A percentile compares a stretch with the other conserved stretches of the same genome.
Conservation (phyloP, 2,113 vertebrate genomes). For the Promerops cafer region DNA sequence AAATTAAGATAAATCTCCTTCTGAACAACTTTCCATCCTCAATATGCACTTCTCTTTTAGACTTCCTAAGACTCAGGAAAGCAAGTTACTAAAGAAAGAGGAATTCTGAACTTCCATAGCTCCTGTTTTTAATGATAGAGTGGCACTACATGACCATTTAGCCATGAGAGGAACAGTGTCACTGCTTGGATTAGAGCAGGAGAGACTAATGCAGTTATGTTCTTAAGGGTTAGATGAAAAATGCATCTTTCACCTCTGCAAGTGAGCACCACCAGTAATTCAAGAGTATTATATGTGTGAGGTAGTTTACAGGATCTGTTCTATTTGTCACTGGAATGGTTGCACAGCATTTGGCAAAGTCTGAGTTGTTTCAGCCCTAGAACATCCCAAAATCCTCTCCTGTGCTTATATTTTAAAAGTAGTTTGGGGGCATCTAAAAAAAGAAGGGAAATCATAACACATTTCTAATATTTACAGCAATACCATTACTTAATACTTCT, state of each 20-base stretch:
- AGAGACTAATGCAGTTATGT: conserved; percentile 51
- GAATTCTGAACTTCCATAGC: neutral
- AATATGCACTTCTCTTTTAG: neutral
- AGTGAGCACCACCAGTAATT: conserved; percentile 59
- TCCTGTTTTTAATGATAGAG: neutral
- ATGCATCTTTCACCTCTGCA: conserved; percentile 46
- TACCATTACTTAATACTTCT: neutral
- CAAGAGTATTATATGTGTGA: conserved; percentile 50
- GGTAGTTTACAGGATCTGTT: conserved; percentile 29
- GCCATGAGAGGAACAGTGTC: conserved; percentile 14
- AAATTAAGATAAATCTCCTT: neutral
- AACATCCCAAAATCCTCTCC: neutral
- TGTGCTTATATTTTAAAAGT: conserved; percentile 18
- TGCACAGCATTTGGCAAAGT: conserved; percentile 15
- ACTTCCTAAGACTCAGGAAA: neutral
- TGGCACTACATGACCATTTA: neutral
- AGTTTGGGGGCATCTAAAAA: neutral
- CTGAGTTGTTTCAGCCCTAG: conserved; percentile 9
- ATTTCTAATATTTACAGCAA: neutral
- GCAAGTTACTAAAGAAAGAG: neutral
- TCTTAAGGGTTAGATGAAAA: conserved; percentile 68
- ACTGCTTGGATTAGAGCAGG: conserved; percentile 45
- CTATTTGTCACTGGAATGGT: conserved; percentile 62
- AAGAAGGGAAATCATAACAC: neutral
- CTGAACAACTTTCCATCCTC: neutral